Evolutionary conservation across 2,888 invertebrate species (phyloP).

Genomic region (Tinea trinotella): DNA sequence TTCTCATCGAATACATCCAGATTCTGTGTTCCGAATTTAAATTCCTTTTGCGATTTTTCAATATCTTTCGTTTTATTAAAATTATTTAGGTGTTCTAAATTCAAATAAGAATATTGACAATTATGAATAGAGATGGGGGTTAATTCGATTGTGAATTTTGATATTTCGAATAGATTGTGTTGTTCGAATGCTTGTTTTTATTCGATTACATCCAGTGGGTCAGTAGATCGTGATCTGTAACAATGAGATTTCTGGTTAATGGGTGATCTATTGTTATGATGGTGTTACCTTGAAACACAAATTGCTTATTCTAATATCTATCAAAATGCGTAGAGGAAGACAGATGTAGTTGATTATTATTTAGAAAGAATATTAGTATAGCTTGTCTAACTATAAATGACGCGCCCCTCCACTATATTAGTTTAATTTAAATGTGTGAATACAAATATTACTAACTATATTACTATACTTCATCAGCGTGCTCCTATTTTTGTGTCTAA

Average conservation of each 20-base stretch:
- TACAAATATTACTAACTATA: too few relatives aligned
- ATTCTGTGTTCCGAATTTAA: too few relatives aligned
- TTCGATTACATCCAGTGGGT: conserved; percentile 7
- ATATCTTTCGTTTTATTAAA: neutral
- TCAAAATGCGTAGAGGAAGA: conserved; percentile 1
- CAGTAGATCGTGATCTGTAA: conserved; percentile 32
- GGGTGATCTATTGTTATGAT: conserved; percentile 21
- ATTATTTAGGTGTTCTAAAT: neutral
- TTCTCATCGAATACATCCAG: too few relatives aligned
- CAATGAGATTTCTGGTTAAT: conserved; percentile 38
- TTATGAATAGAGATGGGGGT: too few relatives aligned
- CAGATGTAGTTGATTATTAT: neutral
- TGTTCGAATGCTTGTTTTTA: too few relatives aligned
- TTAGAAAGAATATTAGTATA: neutral
- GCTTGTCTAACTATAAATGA: too few relatives aligned
- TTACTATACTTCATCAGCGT: too few relatives aligned
- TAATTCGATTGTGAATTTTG: too few relatives aligned
- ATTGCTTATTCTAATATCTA: conserved; percentile 9
- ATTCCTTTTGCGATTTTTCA: neutral
- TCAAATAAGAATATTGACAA: too few relatives aligned
- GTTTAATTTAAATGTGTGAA: too few relatives aligned
- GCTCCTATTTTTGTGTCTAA: too few relatives aligned
- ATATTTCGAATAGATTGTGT: too few relatives aligned
- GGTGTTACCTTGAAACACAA: neutral
- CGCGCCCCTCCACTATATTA: neutral